Evolutionary conservation across 2,797 vertebrate genomes (phyloP).

Genomic region (Arnoldichthys spilopterus): DNA sequence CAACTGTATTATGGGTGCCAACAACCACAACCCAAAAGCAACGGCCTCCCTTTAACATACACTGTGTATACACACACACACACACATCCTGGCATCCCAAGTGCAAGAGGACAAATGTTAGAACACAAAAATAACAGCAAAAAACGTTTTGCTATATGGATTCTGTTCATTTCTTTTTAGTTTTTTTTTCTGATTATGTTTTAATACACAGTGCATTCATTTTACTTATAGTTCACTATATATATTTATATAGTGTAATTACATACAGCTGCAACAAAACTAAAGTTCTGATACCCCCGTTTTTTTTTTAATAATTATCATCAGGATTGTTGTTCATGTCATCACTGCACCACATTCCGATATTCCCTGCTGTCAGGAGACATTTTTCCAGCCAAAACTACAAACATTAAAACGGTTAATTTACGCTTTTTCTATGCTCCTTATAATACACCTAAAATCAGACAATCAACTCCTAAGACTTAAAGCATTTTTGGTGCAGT

Average conservation of each 20-base stretch:
- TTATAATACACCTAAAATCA: constrained; percentile 14
- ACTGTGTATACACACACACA: not conserved
- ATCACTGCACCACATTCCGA: constrained; percentile 31
- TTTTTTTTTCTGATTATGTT: not conserved
- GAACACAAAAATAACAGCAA: not conserved
- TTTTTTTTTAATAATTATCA: not conserved
- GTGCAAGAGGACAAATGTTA: not conserved
- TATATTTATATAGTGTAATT: constrained; percentile 14
- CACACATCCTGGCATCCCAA: not conserved
- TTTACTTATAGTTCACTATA: not conserved
- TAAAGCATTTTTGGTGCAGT: not conserved
- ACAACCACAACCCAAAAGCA: not conserved
- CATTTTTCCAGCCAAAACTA: not conserved
- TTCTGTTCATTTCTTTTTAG: not conserved
- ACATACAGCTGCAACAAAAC: constrained; percentile 3
- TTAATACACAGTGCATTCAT: constrained; percentile 19
- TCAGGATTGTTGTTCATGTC: not conserved
- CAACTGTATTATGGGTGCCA: constrained; percentile 20
- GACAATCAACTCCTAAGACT: not conserved
- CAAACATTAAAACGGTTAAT: constrained; percentile 20
- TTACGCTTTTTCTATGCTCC: constrained; percentile 18
- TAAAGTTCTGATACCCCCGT: not conserved
- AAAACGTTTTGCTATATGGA: not conserved
- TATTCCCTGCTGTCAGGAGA: constrained; percentile 9
- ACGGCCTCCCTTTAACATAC: not conserved